phyloP scores from a whole-genome alignment of 2,113 vertebrate species.

The Pterocles orientalis region DNA sequence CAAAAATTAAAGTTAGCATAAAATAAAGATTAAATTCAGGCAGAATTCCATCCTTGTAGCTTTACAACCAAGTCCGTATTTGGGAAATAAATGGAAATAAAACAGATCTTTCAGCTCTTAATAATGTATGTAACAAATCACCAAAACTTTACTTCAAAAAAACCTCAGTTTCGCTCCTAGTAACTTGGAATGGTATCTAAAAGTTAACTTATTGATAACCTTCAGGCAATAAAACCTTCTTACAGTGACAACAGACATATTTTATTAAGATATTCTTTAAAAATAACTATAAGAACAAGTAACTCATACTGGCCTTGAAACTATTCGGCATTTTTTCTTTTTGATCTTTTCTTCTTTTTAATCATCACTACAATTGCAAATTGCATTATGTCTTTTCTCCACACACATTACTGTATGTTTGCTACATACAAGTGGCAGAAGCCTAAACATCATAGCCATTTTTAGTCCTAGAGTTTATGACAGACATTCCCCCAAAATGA shows the following conservation, averaged over 20 bases:
- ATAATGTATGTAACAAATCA: neutral
- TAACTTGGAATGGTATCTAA: constrained; percentile 16
- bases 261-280: neutral
- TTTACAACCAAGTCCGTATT: neutral
- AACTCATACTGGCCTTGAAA: neutral
- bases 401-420: neutral
- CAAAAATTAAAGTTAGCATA: neutral
- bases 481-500: neutral
- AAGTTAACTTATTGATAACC: constrained; percentile 34
- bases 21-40: constrained; percentile 5
- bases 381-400: neutral
- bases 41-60: neutral
- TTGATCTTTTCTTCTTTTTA: neutral
- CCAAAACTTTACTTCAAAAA: neutral
- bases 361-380: neutral
- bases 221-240: constrained; percentile 16
- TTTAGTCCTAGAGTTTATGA: neutral
- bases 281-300: neutral
- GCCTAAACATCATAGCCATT: neutral
- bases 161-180: neutral
- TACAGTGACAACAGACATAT: neutral
- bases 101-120: neutral
- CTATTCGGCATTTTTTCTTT: neutral
- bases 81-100: constrained; percentile 13
- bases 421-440: neutral